A percentile compares a stretch with the other conserved stretches of the same genome.
These are phyloP conservation scores for Apis florea DNA, from an alignment of 1,140 invertebrate genomes.

Conservation along the genomic window DNA sequence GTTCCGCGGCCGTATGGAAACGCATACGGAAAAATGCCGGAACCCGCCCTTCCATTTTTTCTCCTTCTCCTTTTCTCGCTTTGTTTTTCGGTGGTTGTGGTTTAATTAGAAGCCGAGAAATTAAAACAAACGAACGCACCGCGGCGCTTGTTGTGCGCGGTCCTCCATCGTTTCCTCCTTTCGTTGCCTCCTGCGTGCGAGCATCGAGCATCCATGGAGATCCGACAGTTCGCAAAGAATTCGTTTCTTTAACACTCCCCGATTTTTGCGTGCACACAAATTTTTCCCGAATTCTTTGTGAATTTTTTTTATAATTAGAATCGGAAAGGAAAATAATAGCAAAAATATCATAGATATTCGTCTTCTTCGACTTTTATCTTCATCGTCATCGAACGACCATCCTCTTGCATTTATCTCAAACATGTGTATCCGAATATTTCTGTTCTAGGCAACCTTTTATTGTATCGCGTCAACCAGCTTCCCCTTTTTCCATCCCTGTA, in stretches of 20 bases:
- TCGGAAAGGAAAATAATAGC: no score
- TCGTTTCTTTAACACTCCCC: neutral
- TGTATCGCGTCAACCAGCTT: neutral
- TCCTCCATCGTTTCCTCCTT: constrained; percentile 15
- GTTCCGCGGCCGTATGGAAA: neutral
- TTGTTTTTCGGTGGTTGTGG: constrained; percentile 48
- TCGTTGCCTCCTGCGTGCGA: constrained; percentile 10
- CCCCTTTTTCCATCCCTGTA: no score
- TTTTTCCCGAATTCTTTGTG: no score
- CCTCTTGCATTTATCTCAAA: neutral
- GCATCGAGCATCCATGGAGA: neutral
- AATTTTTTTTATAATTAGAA: no score
- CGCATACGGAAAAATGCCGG: constrained; percentile 39
- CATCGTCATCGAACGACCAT: neutral
- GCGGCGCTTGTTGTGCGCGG: neutral
- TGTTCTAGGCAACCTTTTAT: neutral
- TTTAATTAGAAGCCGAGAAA: constrained; percentile 67
- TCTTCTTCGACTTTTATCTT: no score
- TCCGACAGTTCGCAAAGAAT: constrained; percentile 32
- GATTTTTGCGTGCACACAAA: no score
- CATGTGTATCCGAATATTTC: constrained; percentile 2
- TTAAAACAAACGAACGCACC: constrained; percentile 63
- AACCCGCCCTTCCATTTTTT: neutral
- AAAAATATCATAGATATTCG: no score
- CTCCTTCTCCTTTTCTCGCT: neutral